Evolutionary conservation across 2,113 vertebrate species (phyloP).

Genomic region (Halcyon senegalensis): DNA sequence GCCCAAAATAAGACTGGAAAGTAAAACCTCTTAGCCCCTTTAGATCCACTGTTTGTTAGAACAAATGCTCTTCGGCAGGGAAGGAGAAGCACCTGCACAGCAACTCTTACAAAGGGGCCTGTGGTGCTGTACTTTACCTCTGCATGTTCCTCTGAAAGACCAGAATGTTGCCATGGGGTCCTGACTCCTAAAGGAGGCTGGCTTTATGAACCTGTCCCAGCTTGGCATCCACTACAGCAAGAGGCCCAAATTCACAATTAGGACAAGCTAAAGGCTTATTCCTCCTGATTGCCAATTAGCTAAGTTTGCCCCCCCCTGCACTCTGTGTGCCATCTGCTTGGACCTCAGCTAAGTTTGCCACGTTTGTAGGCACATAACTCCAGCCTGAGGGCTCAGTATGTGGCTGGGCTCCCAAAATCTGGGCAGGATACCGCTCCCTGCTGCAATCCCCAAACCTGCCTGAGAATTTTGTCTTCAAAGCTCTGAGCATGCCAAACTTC

Average conservation of each 20-base stretch:
- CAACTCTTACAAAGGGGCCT: accelerated
- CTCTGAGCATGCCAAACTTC: background rate
- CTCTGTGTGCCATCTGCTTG: background rate
- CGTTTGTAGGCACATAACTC: background rate
- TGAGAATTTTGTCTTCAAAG: conserved; percentile 2
- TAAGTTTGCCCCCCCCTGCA: background rate
- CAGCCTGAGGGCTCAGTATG: background rate
- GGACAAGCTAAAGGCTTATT: background rate
- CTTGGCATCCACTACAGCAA: background rate
- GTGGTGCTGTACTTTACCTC: background rate
- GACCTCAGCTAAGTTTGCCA: background rate
- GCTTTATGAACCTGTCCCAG: background rate
- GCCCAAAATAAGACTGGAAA: background rate
- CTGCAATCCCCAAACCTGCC: background rate
- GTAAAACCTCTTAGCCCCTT: background rate
- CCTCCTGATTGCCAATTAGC: background rate
- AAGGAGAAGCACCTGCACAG: background rate
- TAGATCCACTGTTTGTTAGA: background rate
- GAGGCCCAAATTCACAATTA: background rate
- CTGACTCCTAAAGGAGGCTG: background rate
- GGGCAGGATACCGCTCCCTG: background rate
- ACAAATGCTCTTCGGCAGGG: background rate
- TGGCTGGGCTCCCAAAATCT: background rate
- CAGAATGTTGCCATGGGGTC: accelerated
- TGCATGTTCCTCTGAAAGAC: background rate